Evolutionary conservation across 2,888 invertebrate genomes (phyloP), one percentile per base, ranked within the genome.

Genomic region (Caenorhabditis sp.): DNA sequence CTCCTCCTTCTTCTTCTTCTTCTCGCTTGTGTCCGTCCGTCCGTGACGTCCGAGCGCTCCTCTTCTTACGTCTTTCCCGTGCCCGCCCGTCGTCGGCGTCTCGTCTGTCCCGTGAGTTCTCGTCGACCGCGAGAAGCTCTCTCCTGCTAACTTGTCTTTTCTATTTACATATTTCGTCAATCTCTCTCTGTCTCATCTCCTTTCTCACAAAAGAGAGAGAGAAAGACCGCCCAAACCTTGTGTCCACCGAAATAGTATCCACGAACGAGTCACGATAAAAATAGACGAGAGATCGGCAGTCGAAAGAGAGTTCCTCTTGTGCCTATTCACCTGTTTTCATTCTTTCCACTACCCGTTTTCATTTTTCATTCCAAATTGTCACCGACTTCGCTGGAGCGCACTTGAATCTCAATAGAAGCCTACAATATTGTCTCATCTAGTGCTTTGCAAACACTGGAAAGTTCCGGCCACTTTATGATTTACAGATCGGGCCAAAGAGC

Each of bases 151-250:
- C 41, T 43, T 53, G 15, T 53, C 30, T 43, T 62, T 59, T 65
- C 65, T 73, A 58, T 73, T 59, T 73, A 58, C 59, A 58, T 73
- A 58, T 73, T 73, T 73, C 73, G 61, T 59, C 70, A 48, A 37
- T 39, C 26, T 32, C 24, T 45, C 35, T 59, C 22, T 66, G 39
- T 43, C 35, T 52, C 48, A 48, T 20, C 56, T 39, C 32, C 37
- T n/a, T n/a, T n/a, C n/a, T 20, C 17, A n/a, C n/a, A n/a, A n/a
- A n/a, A n/a, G n/a, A n/a, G n/a, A n/a, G n/a, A n/a, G n/a, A n/a
- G n/a, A n/a, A n/a, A n/a, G n/a, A n/a, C n/a, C n/a, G n/a, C n/a
- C n/a, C n/a, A n/a, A n/a, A n/a, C 17, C 35, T 55, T 43, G 24
- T 26, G 46, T 26, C 32, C 17, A n/a, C 53, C 22, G 17, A 48